Evolutionary conservation across 2,888 invertebrate species (phyloP).

Genomic region (Leptopilina drosophilae): DNA sequence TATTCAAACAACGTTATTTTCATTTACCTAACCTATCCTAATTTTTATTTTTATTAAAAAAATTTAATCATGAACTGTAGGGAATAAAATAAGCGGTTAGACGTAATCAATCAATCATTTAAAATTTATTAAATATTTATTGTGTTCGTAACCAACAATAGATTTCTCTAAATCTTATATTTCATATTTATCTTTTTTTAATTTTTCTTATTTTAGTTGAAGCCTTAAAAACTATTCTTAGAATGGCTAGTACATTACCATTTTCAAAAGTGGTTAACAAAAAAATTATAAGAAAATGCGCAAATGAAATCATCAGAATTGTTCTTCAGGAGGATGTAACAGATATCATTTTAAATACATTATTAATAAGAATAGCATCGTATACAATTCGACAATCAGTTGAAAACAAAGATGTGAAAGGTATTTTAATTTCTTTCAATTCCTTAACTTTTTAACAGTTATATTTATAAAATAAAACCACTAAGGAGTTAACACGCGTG

Average conservation of each 20-base stretch:
- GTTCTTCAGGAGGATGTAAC: background rate
- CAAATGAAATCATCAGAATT: background rate
- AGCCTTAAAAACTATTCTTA: constrained; percentile 11
- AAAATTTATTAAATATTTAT: no score
- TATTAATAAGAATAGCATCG: background rate
- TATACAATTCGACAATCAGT: constrained; percentile 28
- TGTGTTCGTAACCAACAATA: no score
- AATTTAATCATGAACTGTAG: no score
- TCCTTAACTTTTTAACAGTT: background rate
- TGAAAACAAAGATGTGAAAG: background rate
- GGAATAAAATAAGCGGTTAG: no score
- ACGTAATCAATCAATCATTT: no score
- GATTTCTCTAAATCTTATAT: no score
- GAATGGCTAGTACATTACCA: background rate
- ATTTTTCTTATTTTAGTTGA: background rate
- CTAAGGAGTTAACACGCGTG: no score
- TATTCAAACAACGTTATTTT: no score
- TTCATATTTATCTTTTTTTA: background rate
- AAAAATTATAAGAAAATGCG: constrained; percentile 20
- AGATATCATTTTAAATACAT: background rate
- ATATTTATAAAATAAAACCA: no score
- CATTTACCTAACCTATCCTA: no score
- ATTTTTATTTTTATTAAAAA: no score
- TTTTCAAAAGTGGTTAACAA: background rate
- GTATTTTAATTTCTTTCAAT: background rate